phyloP scores from a whole-genome alignment of 2,797 vertebrate genomes.

The Taeniopygia guttata region DNA sequence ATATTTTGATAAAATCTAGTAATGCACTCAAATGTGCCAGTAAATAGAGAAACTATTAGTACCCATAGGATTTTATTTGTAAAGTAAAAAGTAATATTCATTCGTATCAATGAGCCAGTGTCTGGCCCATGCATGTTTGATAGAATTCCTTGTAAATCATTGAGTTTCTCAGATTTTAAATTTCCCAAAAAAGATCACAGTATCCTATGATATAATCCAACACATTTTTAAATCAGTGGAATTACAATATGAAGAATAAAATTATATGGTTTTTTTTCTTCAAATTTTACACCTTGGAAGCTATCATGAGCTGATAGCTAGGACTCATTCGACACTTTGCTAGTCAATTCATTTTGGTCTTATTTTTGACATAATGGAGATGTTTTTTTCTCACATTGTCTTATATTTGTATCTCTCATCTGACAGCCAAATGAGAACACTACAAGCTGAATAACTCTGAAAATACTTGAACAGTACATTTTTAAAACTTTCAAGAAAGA shows the following conservation, averaged over 20 bases:
- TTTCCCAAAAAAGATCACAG: background rate
- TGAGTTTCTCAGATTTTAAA: background rate
- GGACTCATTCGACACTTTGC: background rate
- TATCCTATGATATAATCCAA: background rate
- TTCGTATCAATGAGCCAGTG: background rate
- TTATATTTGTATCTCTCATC: background rate
- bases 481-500: background rate
- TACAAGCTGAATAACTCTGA: background rate
- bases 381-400: constrained; percentile 5
- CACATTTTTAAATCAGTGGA: background rate
- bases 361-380: background rate
- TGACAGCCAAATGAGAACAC: background rate
- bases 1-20: background rate
- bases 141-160: background rate
- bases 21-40: background rate
- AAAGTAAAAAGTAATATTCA: background rate
- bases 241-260: background rate
- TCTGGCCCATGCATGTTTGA: background rate
- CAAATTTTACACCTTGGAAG: background rate
- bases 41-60: background rate
- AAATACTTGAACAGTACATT: background rate
- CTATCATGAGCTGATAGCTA: background rate
- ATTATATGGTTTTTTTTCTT: background rate
- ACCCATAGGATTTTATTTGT: background rate
- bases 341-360: background rate